Base-by-base conservation (phyloP, 2,888 invertebrate genomes). In the Erebia aethiops region DNA sequence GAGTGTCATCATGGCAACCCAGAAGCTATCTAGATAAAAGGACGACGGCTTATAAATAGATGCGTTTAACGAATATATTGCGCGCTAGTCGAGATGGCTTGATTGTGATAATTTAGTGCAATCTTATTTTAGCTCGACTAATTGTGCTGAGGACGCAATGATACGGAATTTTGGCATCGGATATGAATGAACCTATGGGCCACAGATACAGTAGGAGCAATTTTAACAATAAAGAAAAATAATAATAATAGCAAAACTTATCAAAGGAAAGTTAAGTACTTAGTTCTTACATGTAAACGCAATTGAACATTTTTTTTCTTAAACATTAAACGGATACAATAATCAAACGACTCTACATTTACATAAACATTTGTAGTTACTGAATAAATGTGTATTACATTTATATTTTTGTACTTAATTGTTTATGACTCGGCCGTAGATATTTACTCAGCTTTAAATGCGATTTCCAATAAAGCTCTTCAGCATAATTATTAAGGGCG, bases 51-150 rank as follows among this genome's bases (percentile, higher is more conserved):
- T 71, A 74, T 74, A 74, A 74, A 74, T 75, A 77, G 77, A 75
- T 75, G 72, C 74, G 63, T 73, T 76, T 75, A 74, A 78, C 77
- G 76, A 77, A 80, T 81, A 80, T 80, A 80, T 82, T 78, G 77
- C 77, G 78, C 78, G 81, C 82, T 81, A 82, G 81, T 76, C 80
- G 81, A 74, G 76, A 78, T 73, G 75, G 71, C 74, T 75, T 84
- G 85, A 86, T 87, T 84, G 89, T 84, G 80, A 87, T 86, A 85
- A 88, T 89, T 88, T 85, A 87, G 77, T 81, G 80, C 76, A 71
- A 77, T 86, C 83, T 89, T 89, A 89, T 89, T 90, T 89, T 85
- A 86, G 87, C 82, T 77, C 78, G 79, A 78, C 86, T 88, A 88
- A 90, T 88, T 89, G 88, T 88, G 86, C 82, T 87, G 86, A 88